Base-by-base conservation (phyloP, 92 coral and sea anemone genomes). In the Nematostella vectensis region DNA sequence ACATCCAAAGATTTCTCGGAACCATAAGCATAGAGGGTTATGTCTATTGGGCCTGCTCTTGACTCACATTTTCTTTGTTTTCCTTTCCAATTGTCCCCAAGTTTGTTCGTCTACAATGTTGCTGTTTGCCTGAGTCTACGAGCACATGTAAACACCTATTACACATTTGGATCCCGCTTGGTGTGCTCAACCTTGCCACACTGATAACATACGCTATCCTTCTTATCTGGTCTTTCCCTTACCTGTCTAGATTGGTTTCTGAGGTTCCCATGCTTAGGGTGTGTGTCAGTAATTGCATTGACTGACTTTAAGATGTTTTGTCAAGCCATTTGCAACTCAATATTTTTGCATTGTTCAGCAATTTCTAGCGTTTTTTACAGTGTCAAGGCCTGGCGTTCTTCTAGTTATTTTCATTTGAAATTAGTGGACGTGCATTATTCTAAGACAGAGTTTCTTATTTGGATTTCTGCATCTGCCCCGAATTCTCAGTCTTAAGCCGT, bases 381-480 rank as follows among this genome's bases (percentile, higher is more conserved):
- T 3, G 33, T 61, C 67, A 61, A 61, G n/a, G 51, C 61, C 38
- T 61, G 67, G 61, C 63, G 27, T 36, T 57, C 52, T 30, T 57
- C 63, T 23, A 57, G 48, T 24, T 16, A 36, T 16, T 57, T 45
- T 9, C 51, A 22, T 17, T 45, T 45, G 4, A 45, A 9, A 22
- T 45, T 9, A 45, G 12, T 45, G 22, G 63, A 57, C 30, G 31
- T 57, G 52, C 51, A 1, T 27, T 57, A 11, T 8, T 33, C 30
- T 17, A 45, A 45, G 18, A 45, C 21, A 17, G 52, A 0, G 12
- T 57, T 27, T 37, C 63, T 57, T 17, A 37, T 57, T 43, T 37
- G 63, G 27, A 30, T 57, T 23, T 57, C 63, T 23, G 48, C 20
- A 36, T 57, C 63, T 17, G 26, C 26, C 25, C 63, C 63, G 26